Base-by-base conservation (phyloP, 1,140 invertebrate species). In the Drosophila suzukii region DNA sequence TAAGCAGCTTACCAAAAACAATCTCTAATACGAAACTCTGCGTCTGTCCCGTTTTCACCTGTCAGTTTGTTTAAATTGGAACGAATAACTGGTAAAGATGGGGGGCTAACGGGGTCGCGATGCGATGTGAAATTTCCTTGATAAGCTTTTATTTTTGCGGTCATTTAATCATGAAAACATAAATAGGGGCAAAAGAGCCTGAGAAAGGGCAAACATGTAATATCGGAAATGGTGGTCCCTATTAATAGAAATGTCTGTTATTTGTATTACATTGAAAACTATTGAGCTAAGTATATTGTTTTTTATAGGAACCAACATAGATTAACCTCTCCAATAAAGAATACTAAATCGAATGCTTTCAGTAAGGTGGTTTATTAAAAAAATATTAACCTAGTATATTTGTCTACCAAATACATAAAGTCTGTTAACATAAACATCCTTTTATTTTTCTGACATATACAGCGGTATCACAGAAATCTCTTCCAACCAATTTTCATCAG, bases 1-100 rank as follows among this genome's bases (percentile, higher is more conserved):
- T 77, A 77, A 77, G 74, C 73, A 61, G 74, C 74, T 77, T 77
- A 75, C 60, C 62, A 39, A 55, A 59, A 75, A 75, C 71, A 75
- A 75, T 75, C 71, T 57, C 51, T 56, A 74, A 75, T 63, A 53
- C 65, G 44, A 71, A 32, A 20, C 53, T 30, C 36, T 39, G 36
- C 32, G 4, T 38, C 50, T 46, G 36, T 49, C 36, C 10, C 4
- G 13, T 34, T 7, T 43, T 4, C 65, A 57, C 43, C 51, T 73
- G 72, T 50, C 70, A 62, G 50, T 70, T 74, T 38, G 41, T 12
- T 36, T 51, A 74, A 75, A 74, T 55, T 54, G 59, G 38, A 72
- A 46, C 8, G 8, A 46, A 38, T 41, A 32, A 32, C 13, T 54
- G 41, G 41, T 43, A 39, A 41, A 60, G 46, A 72, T 53, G 34